These are phyloP conservation scores for Austrofundulus limnaeus DNA, from an alignment of 2,113 vertebrate genomes.

Conservation along the genomic window DNA sequence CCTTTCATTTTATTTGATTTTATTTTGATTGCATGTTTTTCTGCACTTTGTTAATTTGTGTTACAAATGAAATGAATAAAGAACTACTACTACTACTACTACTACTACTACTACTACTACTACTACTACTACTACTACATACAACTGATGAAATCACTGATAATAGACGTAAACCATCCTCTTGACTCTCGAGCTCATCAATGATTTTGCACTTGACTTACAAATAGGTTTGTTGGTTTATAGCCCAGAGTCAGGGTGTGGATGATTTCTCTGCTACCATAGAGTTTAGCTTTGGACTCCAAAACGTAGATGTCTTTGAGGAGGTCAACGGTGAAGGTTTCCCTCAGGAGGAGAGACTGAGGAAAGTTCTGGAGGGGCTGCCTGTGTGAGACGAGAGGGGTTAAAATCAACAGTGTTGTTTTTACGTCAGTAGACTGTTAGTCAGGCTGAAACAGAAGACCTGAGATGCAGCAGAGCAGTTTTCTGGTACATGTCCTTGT, in stretches of 20 bases:
- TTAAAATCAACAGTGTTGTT: slow-evolving; percentile 14
- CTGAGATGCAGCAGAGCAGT: slow-evolving; percentile 78
- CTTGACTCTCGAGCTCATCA: background rate
- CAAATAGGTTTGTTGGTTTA: slow-evolving; percentile 76
- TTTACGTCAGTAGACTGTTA: background rate
- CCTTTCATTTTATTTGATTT: no score
- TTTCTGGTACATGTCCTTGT: slow-evolving; percentile 80
- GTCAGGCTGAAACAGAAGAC: slow-evolving; percentile 51
- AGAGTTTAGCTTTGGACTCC: slow-evolving; percentile 82
- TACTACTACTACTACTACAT: no score
- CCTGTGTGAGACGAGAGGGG: slow-evolving; percentile 64
- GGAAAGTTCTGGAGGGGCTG: slow-evolving; percentile 82
- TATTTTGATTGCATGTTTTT: no score
- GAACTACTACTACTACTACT: no score
- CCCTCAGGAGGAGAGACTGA: slow-evolving; percentile 80
- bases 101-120: no score
- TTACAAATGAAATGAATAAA: no score
- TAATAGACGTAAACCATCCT: background rate
- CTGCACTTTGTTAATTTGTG: no score
- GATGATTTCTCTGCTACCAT: slow-evolving; percentile 73
- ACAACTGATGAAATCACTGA: background rate
- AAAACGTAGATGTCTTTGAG: slow-evolving; percentile 78
- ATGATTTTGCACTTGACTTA: slow-evolving; percentile 68
- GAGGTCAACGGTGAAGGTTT: slow-evolving; percentile 82
- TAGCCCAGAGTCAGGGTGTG: slow-evolving; percentile 84